Percentiles rank a stretch among this genome's conserved stretches.
Conservation (phyloP, 2,797 vertebrate genomes). For the Florisuga fusca region DNA sequence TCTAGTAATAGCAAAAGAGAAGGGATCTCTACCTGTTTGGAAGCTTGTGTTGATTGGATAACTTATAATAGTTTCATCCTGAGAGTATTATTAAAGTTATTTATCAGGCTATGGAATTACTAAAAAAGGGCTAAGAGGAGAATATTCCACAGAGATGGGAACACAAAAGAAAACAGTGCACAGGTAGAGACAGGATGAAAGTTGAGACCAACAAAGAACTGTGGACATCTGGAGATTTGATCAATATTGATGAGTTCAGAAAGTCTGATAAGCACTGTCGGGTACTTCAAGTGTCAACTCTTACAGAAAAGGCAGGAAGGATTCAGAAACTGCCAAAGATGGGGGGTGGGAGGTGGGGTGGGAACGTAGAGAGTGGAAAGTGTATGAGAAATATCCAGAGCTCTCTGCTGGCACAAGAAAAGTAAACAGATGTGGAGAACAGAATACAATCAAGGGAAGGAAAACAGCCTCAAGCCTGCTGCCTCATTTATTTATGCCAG, state of each 20-base stretch:
- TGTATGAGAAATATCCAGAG: neutral
- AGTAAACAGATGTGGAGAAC: constrained; percentile 40
- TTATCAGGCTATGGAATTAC: neutral
- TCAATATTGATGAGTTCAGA: neutral
- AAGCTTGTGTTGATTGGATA: neutral
- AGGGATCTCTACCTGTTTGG: neutral
- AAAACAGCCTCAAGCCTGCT: constrained; percentile 28
- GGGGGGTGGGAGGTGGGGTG: too few species aligned
- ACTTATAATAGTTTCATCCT: neutral
- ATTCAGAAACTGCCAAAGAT: neutral
- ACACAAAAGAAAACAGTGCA: neutral
- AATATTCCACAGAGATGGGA: neutral
- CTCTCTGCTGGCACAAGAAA: neutral
- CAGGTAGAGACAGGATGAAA: neutral
- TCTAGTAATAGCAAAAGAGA: neutral
- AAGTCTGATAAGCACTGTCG: neutral
- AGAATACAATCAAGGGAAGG: constrained; percentile 11
- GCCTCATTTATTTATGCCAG: constrained; percentile 46
- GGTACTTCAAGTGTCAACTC: neutral
- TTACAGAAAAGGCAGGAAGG: neutral
- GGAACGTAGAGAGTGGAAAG: neutral
- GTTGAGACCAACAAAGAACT: neutral
- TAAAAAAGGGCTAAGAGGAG: neutral
- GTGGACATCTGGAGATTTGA: neutral
- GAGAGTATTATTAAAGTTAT: neutral